Base-by-base conservation (phyloP, 2,113 vertebrate genomes). In the Laterallus jamaicensis region DNA sequence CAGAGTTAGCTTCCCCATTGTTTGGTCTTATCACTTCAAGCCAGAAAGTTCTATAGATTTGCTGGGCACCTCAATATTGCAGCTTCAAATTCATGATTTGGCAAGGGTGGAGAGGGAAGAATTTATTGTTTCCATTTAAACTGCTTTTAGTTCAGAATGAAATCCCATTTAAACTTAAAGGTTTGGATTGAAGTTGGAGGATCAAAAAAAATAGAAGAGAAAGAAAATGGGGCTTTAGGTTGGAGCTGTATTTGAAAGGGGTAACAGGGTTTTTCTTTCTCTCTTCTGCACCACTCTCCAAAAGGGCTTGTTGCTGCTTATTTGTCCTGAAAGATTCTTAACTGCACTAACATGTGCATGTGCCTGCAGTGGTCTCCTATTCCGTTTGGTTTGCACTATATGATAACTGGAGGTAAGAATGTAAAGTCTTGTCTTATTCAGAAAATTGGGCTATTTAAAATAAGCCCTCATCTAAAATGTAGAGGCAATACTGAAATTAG, bases 1-100 rank as follows among this genome's bases (percentile, higher is more conserved):
- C 97, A 97, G 97, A 96, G 95, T 91, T 83, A 86, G 91, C 81
- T 96, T 96, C 96, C 97, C 96, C 95, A 98, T 98, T 96, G 96
- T 95, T 96, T 97, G 97, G 95, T 93, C 97, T 98, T 98, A 98
- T 98, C 98, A 84, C 94, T 96, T 94, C 96, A 96, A 98, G 81
- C 94, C 98, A 98, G 98, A 47, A 98, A 97, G 94, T 97, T 92
- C 92, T 54, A 84, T 37, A 93, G 94, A 97, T 95, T 88, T 98
- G 95, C 93, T 97, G 97, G 97, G 96, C 86, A 95, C 88, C 90
- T 96, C 54, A 44, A 74, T 71, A 97, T 96, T 90, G 97, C 81
- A 85, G 94, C 95, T 95, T 97, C 92, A 96, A 93, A 95, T 81
- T 94, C 50, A 8, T 50, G 13, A 77, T 95, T 93, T 88, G 88